A percentile compares a stretch with the other conserved stretches of the same genome.
Conservation (phyloP, 2,888 invertebrate genomes). For the Pomacea canaliculata region DNA sequence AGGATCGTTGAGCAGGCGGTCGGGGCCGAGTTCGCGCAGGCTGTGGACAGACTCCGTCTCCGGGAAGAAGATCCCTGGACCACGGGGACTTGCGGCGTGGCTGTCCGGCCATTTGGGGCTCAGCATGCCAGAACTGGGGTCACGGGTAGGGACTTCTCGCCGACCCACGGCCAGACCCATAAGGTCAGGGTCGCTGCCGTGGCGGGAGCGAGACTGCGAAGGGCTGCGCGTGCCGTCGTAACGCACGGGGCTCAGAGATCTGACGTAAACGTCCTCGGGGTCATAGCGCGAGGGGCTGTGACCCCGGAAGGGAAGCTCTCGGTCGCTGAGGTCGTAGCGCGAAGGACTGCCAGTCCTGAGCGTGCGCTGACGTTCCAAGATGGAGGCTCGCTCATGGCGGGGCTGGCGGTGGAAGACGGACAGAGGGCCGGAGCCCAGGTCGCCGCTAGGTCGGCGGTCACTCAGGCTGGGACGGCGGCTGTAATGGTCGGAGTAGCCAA, state of each 20-base stretch:
- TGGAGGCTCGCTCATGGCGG: conserved; percentile 22
- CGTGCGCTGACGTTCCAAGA: conserved; percentile 30
- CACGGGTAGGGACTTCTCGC: conserved; percentile 44
- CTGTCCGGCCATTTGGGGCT: conserved; percentile 59
- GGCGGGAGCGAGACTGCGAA: conserved; percentile 51
- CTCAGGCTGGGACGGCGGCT: conserved; percentile 34
- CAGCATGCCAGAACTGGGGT: conserved; percentile 44
- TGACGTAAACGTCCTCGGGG: conserved; percentile 49
- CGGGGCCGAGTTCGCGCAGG: conserved; percentile 33
- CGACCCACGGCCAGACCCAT: conserved; percentile 51
- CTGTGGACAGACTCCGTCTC: conserved; percentile 52
- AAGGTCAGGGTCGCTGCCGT: conserved; percentile 55
- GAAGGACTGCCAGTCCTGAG: conserved; percentile 50
- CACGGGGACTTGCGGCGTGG: conserved; percentile 50
- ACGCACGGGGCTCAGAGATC: conserved; percentile 45
- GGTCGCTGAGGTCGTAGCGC: conserved; percentile 34
- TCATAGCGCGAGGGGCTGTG: conserved; percentile 53
- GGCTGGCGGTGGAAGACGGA: conserved; percentile 17
- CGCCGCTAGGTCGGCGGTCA: conserved; percentile 24
- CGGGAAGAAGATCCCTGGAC: conserved; percentile 55
- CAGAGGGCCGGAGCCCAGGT: conserved; percentile 4
- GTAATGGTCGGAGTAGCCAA: conserved; percentile 28
- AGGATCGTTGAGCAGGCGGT: conserved; percentile 31
- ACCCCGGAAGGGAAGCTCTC: conserved; percentile 37
- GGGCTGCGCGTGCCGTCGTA: conserved; percentile 57